Evolutionary conservation across 2,797 vertebrate species (phyloP), one percentile per base, ranked within the genome.

Genomic region (Typhlichthys eigenmanni): DNA sequence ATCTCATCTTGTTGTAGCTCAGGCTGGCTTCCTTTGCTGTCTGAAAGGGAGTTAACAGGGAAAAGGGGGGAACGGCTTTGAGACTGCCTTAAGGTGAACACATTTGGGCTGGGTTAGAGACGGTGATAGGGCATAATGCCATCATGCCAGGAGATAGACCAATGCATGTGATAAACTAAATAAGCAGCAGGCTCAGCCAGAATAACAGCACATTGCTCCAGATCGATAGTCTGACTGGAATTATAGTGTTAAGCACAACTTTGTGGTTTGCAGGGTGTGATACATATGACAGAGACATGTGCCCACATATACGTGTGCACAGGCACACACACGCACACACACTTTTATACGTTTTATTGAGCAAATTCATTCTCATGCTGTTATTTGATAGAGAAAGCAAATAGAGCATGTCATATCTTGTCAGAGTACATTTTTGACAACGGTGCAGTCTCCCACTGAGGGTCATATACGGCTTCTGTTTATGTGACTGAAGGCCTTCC

Each of bases 141-240:
- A 9, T 4, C 64, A 58, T 14, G 61, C 69, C 66, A 48, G 68
- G 80, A 80, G 74, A 76, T 56, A 19, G 54, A 65, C 50, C 34
- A 12, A 60, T 51, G 66, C 65, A 68, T 76, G 79, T 81, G 75
- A 86, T 87, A 76, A 89, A 87, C 84, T 86, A 84, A 89, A 87
- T 77, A 87, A 72, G 68, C 66, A 54, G 14, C 12, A 50, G 62
- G 68, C 71, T 66, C 68, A 74, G 80, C 80, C 84, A 88, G 82
- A 86, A 85, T 69, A 64, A 74, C 72, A 75, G 70, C 75, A 78
- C 76, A 86, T 72, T 7, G 24, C 61, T 32, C 73, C 74, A 69
- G 84, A 78, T 84, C 78, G 62, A 86, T 77, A 66, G 60, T 58
- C 62, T 48, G 74, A 76, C 57, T 69, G 60, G 67, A 78, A 61